A percentile compares a stretch with the other conserved stretches of the same genome.
phyloP scores from a whole-genome alignment of 1,140 invertebrate species.

The Contarinia nasturtii region DNA sequence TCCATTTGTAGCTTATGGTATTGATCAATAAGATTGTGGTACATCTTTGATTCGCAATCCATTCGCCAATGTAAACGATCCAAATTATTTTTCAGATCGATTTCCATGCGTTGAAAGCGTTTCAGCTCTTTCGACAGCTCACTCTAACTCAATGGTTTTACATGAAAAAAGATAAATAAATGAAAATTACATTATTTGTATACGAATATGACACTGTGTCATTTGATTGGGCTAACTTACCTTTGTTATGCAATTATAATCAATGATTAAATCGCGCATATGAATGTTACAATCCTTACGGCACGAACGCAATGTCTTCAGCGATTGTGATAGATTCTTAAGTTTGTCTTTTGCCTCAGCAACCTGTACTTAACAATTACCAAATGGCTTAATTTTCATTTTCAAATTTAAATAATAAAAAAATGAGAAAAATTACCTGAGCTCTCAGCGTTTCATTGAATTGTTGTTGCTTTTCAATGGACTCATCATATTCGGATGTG shows the following conservation, averaged over 20 bases:
- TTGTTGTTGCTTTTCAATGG: conserved; percentile 1
- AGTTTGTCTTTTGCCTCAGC: neutral
- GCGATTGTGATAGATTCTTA: neutral
- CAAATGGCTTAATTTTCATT: neutral
- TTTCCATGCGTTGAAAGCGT: conserved; percentile 3
- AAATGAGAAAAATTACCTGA: neutral
- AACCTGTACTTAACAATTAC: conserved; percentile 1
- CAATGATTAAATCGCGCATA: conserved; percentile 2
- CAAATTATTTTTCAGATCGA: conserved; percentile 5
- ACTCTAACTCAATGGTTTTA: neutral
- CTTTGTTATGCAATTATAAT: conserved; percentile 5
- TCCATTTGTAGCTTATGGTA: conserved; percentile 4
- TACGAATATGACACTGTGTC: neutral
- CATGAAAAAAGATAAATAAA: neutral
- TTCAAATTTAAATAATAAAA: conserved; percentile 1
- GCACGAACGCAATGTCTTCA: conserved; percentile 1
- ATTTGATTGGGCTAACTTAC: neutral
- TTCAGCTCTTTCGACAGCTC: conserved; percentile 3
- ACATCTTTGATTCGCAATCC: conserved; percentile 3
- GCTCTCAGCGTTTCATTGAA: conserved; percentile 2
- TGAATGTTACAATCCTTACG: conserved; percentile 3
- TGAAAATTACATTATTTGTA: neutral
- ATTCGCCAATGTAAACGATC: conserved; percentile 3
- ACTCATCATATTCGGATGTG: conserved; percentile 2
- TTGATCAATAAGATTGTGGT: conserved; percentile 3